phyloP scores from a whole-genome alignment of 2,888 invertebrate species.

The Ctenicera cuprea region DNA sequence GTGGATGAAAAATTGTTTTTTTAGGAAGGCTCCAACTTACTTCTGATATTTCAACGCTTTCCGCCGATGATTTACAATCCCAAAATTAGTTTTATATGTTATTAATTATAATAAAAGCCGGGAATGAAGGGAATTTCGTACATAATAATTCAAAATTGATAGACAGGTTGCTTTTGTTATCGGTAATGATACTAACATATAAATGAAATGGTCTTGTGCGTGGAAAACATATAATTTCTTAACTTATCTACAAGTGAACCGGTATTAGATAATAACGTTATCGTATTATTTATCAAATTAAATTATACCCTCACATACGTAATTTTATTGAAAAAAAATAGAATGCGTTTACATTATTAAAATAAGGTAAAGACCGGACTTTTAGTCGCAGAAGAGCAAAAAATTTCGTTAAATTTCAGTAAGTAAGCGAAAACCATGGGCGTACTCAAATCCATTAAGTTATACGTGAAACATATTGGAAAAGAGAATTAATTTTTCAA shows the following conservation, averaged over 20 bases:
- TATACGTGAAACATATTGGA: too few relatives aligned
- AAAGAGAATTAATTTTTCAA: too few relatives aligned
- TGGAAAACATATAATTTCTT: conserved; percentile 12
- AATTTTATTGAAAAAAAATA: too few relatives aligned
- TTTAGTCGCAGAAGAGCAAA: not conserved
- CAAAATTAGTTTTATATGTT: conserved; percentile 43
- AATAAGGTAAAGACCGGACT: too few relatives aligned
- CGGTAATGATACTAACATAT: conserved; percentile 44
- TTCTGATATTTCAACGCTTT: conserved; percentile 55
- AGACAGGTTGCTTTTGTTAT: conserved; percentile 40
- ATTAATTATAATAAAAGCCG: conserved; percentile 48
- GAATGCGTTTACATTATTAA: too few relatives aligned
- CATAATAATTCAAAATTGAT: conserved; percentile 40
- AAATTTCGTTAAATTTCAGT: too few relatives aligned
- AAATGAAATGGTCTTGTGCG: conserved; percentile 27
- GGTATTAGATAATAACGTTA: conserved; percentile 2
- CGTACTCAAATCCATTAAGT: too few relatives aligned
- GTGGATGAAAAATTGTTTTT: conserved; percentile 66
- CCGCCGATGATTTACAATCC: conserved; percentile 58
- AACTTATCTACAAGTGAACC: not conserved
- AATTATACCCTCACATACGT: not conserved
- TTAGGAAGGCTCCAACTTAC: conserved; percentile 59
- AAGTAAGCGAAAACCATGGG: too few relatives aligned
- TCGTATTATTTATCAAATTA: conserved; percentile 43
- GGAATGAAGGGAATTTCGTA: conserved; percentile 29